Conservation (phyloP, 2,888 invertebrate genomes). For the Chrysomela aeneicollis region DNA sequence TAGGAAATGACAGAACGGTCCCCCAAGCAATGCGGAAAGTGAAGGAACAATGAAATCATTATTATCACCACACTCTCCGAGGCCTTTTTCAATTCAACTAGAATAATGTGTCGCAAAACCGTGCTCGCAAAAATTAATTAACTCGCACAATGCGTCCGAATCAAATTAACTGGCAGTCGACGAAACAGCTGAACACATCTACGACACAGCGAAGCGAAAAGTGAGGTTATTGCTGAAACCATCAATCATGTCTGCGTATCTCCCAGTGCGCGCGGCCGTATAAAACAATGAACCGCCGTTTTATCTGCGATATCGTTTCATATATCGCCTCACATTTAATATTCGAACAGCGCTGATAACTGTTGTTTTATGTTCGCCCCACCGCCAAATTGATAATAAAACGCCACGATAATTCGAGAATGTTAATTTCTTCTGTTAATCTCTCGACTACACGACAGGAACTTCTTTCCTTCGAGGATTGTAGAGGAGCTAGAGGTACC, state of each 20-base stretch:
- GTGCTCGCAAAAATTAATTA: too few relatives aligned
- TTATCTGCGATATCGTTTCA: slow-evolving; percentile 40
- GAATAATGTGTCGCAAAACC: too few relatives aligned
- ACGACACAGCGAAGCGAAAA: slow-evolving; percentile 33
- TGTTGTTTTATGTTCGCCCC: slow-evolving; percentile 17
- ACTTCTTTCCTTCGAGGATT: too few relatives aligned
- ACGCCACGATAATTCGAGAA: slow-evolving; percentile 5
- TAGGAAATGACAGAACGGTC: too few relatives aligned
- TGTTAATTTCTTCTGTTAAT: too few relatives aligned
- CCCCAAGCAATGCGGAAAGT: too few relatives aligned
- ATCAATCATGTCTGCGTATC: slow-evolving; percentile 49
- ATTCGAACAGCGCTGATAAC: slow-evolving; percentile 31
- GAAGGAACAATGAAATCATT: too few relatives aligned
- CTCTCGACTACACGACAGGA: too few relatives aligned
- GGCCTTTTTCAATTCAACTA: too few relatives aligned
- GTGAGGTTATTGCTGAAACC: slow-evolving; percentile 41
- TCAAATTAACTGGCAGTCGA: slow-evolving; percentile 10
- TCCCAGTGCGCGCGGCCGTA: slow-evolving; percentile 44
- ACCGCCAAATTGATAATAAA: slow-evolving; percentile 23
- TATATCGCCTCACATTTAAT: slow-evolving; percentile 41
- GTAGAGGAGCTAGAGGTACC: too few relatives aligned
- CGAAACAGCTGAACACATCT: slow-evolving; percentile 10
- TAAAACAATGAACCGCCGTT: slow-evolving; percentile 51
- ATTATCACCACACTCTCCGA: too few relatives aligned
- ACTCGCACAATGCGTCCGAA: not conserved